A percentile compares a stretch with the other conserved stretches of the same genome.
These are phyloP conservation scores for Bostrychus sinensis DNA, from an alignment of 2,113 vertebrate genomes.

Conservation along the genomic window DNA sequence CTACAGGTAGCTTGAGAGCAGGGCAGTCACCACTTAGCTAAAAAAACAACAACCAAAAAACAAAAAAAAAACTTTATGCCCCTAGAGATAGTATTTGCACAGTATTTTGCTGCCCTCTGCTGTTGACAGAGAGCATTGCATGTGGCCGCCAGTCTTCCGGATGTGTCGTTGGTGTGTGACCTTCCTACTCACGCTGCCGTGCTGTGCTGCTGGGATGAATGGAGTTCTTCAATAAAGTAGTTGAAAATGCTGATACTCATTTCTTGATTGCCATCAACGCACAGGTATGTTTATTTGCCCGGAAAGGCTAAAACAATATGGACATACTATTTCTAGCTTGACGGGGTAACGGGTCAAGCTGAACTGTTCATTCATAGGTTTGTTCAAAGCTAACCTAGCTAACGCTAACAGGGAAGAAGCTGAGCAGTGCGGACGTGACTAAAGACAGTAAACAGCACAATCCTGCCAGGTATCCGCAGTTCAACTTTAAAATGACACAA, in stretches of 20 bases:
- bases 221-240: neutral
- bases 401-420: conserved; percentile 47
- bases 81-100: neutral
- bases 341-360: neutral
- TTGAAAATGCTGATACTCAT: conserved; percentile 18
- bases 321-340: neutral
- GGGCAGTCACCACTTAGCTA: no score
- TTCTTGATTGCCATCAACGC: conserved; percentile 18
- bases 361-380: conserved; percentile 40
- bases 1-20: no score
- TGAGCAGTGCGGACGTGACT: conserved; percentile 56
- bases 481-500: neutral
- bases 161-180: conserved; percentile 59
- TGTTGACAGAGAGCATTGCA: neutral
- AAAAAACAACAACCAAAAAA: no score
- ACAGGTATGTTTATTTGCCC: conserved; percentile 54
- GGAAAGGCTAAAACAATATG: no score
- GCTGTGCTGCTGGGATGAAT: neutral
- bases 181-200: conserved; percentile 46
- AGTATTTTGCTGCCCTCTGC: conserved; percentile 44
- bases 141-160: conserved; percentile 52
- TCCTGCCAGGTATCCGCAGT: neutral
- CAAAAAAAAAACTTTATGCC: no score
- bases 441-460: neutral
- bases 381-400: conserved; percentile 40